A percentile compares a stretch with the other conserved stretches of the same genome.
phyloP scores from a whole-genome alignment of 2,797 vertebrate species.

The Ctenopoma multispine region DNA sequence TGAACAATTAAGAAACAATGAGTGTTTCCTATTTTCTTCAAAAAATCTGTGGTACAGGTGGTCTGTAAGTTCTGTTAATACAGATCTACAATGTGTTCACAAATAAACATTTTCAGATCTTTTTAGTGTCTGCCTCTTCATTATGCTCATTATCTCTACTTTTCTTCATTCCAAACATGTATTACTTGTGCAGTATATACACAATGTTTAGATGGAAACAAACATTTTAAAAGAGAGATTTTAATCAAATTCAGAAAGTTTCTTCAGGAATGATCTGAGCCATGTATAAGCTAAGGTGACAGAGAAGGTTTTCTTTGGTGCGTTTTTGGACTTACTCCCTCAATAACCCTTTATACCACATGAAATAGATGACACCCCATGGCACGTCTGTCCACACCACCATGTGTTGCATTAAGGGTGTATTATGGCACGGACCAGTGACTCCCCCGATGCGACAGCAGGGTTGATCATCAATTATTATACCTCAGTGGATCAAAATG shows the following conservation, averaged over 20 bases:
- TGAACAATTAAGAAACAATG: slow-evolving; percentile 45
- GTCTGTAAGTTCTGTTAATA: slow-evolving; percentile 4
- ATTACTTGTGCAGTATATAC: slow-evolving; percentile 10
- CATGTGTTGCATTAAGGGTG: slow-evolving; percentile 77
- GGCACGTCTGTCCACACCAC: slow-evolving; percentile 69
- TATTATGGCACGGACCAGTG: slow-evolving; percentile 79
- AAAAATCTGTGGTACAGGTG: slow-evolving; percentile 15
- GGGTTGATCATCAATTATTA: slow-evolving; percentile 90
- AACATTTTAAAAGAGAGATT: slow-evolving; percentile 39
- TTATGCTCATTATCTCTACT: slow-evolving; percentile 26
- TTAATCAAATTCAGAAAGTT: slow-evolving; percentile 48
- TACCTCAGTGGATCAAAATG: slow-evolving; percentile 88
- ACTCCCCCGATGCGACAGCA: slow-evolving; percentile 84
- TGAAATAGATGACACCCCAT: slow-evolving; percentile 58
- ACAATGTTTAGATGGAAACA: slow-evolving; percentile 8
- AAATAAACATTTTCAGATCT: slow-evolving; percentile 22
- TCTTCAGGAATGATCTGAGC: slow-evolving; percentile 32
- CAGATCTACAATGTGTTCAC: slow-evolving; percentile 10
- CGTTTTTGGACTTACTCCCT: slow-evolving; percentile 33
- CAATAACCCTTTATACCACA: slow-evolving; percentile 51
- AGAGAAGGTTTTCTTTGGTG: slow-evolving; percentile 24
- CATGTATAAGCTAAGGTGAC: slow-evolving; percentile 17
- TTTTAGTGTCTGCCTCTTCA: slow-evolving; percentile 24
- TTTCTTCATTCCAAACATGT: slow-evolving; percentile 39
- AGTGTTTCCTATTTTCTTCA: slow-evolving; percentile 13